phyloP scores from a whole-genome alignment of 2,113 vertebrate genomes.

The Crotalus tigris region DNA sequence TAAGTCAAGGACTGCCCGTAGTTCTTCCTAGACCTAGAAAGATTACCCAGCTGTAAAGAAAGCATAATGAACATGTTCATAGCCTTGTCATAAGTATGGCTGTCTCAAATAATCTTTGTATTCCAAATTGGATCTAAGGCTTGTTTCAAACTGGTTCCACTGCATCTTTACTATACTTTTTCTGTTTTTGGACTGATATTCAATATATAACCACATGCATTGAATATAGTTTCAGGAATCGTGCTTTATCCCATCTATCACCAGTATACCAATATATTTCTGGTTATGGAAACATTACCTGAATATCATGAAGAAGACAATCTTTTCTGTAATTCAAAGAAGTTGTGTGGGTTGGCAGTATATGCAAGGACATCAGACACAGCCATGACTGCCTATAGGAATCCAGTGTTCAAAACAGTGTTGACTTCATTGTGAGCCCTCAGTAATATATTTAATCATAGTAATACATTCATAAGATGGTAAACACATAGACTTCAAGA shows the following conservation, averaged over 20 bases:
- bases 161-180: not conserved
- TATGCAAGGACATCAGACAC: not conserved
- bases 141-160: not conserved
- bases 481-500: conserved; percentile 1
- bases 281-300: not conserved
- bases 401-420: not conserved
- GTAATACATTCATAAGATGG: not conserved
- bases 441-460: not conserved
- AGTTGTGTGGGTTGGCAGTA: not conserved
- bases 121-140: not conserved
- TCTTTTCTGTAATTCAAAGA: not conserved
- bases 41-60: not conserved
- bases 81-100: not conserved
- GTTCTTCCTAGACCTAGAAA: not conserved
- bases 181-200: not conserved
- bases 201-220: not conserved
- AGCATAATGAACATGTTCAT: not conserved
- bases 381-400: not conserved
- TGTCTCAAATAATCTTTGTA: not conserved
- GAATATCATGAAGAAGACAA: not conserved
- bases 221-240: not conserved
- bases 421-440: not conserved
- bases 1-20: not conserved
- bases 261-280: not conserved
- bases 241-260: not conserved